Percentiles rank a stretch among this genome's conserved stretches.
Evolutionary conservation across 2,113 vertebrate genomes (phyloP).

Genomic region (Axis porcinus): DNA sequence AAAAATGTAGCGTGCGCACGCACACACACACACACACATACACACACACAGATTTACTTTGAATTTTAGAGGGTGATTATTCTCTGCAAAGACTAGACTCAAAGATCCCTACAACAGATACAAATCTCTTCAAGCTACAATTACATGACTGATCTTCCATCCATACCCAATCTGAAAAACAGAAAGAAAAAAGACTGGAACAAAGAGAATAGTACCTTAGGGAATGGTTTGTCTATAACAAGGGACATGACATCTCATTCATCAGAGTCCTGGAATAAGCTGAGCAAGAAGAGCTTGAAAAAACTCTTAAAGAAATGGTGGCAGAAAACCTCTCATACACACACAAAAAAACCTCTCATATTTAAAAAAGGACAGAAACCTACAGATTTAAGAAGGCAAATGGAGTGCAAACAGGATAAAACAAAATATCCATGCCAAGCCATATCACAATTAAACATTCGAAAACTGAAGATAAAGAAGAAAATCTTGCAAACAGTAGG

Average conservation of each 20-base stretch:
- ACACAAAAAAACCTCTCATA: background rate
- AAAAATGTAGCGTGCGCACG: accelerated
- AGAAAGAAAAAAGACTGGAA: background rate
- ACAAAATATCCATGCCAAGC: background rate
- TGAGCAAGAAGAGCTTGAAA: background rate
- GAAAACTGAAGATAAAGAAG: background rate
- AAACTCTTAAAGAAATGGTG: background rate
- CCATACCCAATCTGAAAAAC: background rate
- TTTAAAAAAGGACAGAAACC: background rate
- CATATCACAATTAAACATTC: background rate
- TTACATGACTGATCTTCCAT: background rate
- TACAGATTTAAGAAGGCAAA: background rate
- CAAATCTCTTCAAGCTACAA: background rate
- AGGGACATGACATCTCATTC: background rate
- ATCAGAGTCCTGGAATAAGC: background rate
- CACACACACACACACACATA: background rate
- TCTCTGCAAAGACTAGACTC: background rate
- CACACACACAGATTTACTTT: background rate
- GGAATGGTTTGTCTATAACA: background rate
- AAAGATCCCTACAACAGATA: background rate
- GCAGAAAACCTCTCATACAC: background rate
- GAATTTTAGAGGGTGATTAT: background rate
- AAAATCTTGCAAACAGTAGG: background rate
- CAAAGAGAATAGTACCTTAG: background rate
- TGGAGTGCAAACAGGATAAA: background rate